Base-by-base conservation (phyloP, 2,113 vertebrate genomes). In the Megatriorchis doriae region DNA sequence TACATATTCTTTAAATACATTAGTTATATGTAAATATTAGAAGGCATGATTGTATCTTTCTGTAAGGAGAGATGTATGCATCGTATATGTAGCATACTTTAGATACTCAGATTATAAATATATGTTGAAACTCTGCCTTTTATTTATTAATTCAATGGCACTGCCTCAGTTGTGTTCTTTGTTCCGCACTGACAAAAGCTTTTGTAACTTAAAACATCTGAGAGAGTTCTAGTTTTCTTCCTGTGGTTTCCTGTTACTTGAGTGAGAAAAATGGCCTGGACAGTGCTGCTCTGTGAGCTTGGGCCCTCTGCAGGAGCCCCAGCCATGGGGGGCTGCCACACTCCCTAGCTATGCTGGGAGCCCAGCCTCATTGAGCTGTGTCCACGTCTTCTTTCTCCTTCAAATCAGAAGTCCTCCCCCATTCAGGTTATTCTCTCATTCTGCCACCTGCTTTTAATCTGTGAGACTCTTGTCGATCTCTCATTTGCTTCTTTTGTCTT, bases 241-340 rank as follows among this genome's bases (percentile, higher is more conserved):
- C 68, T 62, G 62, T 52, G 86, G 68, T 96, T 97, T 98, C 82
- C 67, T 22, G 47, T 97, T 96, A 90, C 96, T 91, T 81, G 91
- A 94, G 90, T 21, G 84, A 92, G 94, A 81, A 71, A n/a, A 63
- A 59, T 85, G 86, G 75, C 53, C 70, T 36, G 47, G 93, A 8
- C 18, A 50, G 73, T n/a, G 73, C 48, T 68, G 77, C 81, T 75
- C 52, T 88, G 82, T 0, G 32, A 72, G 73, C 22, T 16, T 6
- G 2, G 56, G 75, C 55, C 87, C 34, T 65, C 55, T 0, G 13
- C 50, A 70, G 73, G 59, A 78, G 31, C 29, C 29, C 16, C 10
- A 13, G 45, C 80, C 1, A 0, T 15, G 53, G 55, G 45, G 43
- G 63, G 48, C 63, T 83, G 81, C 47, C 38, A 6, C 1, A 0